Evolutionary conservation across 1,140 invertebrate genomes (phyloP).

Genomic region (Diuraphis noxia): DNA sequence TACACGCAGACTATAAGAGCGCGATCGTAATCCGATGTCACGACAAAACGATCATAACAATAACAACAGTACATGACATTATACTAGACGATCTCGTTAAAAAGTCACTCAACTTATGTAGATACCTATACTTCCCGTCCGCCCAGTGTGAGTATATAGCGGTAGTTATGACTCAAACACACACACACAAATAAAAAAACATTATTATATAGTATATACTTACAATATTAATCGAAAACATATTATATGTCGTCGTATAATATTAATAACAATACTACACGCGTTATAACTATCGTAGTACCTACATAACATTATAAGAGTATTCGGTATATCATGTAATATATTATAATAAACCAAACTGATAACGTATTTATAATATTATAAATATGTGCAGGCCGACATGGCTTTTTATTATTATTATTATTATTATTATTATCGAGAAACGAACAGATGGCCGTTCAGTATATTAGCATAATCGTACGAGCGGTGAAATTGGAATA

Average conservation of each 20-base stretch:
- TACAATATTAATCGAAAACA: neutral
- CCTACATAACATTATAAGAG: neutral
- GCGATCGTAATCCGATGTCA: neutral
- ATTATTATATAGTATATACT: neutral
- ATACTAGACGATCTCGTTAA: neutral
- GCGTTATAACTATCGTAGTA: neutral
- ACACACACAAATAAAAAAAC: neutral
- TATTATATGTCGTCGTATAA: neutral
- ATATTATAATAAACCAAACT: neutral
- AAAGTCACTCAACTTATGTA: neutral
- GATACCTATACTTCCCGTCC: neutral
- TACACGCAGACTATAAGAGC: rapidly evolving
- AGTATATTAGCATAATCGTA: constrained; percentile 41
- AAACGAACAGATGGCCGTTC: constrained; percentile 4
- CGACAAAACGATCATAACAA: neutral
- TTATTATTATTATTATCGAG: constrained; percentile 5
- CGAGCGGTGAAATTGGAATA: constrained; percentile 33
- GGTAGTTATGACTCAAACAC: neutral
- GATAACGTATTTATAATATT: neutral
- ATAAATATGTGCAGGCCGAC: neutral
- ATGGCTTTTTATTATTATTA: constrained; percentile 24
- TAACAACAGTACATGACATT: neutral
- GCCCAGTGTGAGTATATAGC: neutral
- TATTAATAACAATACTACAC: neutral
- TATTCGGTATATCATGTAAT: too few species aligned